These are phyloP conservation scores for Daphoenositta chrysoptera DNA, from an alignment of 2,113 vertebrate species.

Conservation along the genomic window DNA sequence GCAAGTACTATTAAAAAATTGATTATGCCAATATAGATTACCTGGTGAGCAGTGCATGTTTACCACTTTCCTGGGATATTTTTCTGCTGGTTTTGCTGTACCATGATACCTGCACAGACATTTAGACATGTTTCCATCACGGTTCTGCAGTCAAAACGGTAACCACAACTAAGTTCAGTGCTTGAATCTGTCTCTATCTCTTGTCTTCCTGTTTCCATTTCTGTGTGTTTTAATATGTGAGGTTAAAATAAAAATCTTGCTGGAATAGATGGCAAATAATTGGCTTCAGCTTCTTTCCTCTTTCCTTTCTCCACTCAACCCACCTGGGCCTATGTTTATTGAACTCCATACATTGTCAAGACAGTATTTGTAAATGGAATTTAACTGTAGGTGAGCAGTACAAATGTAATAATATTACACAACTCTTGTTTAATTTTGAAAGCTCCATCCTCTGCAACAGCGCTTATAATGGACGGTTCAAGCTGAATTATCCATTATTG, in stretches of 20 bases:
- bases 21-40: not conserved
- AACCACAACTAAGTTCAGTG: not conserved
- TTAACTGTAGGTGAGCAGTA: slow-evolving; percentile 76
- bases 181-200: not conserved
- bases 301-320: not conserved
- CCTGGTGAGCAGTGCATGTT: not conserved
- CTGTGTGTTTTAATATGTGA: not conserved
- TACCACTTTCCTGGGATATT: not conserved
- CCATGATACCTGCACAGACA: rapidly evolving
- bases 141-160: not conserved
- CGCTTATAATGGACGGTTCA: slow-evolving; percentile 76
- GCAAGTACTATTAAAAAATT: not conserved
- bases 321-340: slow-evolving; percentile 67
- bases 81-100: not conserved
- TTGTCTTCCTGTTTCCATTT: not conserved
- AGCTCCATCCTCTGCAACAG: slow-evolving; percentile 69
- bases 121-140: not conserved
- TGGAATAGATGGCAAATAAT: slow-evolving; percentile 1
- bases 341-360: slow-evolving; percentile 70
- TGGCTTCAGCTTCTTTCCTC: not conserved
- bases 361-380: slow-evolving; percentile 75
- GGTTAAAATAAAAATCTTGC: slow-evolving; percentile 15
- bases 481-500: slow-evolving; percentile 82
- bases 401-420: slow-evolving; percentile 78
- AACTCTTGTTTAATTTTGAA: slow-evolving; percentile 82